Percentiles rank a stretch among this genome's conserved stretches.
phyloP scores from a whole-genome alignment of 2,797 vertebrate species.

The Margarornis squamiger region DNA sequence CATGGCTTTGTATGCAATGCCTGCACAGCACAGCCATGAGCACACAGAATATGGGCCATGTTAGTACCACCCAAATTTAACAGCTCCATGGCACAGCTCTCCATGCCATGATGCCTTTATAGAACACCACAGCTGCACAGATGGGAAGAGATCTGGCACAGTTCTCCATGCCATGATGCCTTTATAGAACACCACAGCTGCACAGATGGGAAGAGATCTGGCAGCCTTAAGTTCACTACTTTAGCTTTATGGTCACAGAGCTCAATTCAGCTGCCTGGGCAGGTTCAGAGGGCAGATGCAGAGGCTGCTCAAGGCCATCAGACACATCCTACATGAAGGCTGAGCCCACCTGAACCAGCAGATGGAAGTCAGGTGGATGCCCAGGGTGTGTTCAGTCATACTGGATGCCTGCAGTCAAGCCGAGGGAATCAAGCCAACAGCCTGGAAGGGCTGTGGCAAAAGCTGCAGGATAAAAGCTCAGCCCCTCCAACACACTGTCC shows the following conservation, averaged over 20 bases:
- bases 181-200: not conserved
- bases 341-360: not conserved
- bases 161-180: not conserved
- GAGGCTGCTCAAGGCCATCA: not conserved
- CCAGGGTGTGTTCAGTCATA: accelerated
- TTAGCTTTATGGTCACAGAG: not conserved
- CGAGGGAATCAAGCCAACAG: not conserved
- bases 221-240: not conserved
- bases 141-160: not conserved
- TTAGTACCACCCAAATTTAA: no score
- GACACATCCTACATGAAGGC: no score
- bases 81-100: not conserved
- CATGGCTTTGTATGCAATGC: not conserved
- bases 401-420: not conserved
- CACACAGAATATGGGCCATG: not conserved
- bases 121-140: not conserved
- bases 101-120: not conserved
- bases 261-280: not conserved
- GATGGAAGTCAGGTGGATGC: not conserved
- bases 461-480: not conserved
- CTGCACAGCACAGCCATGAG: not conserved
- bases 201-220: no score
- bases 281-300: not conserved
- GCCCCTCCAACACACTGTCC: not conserved
- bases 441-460: not conserved